Conservation (phyloP, 2,797 vertebrate genomes). For the Lepus townsendii region DNA sequence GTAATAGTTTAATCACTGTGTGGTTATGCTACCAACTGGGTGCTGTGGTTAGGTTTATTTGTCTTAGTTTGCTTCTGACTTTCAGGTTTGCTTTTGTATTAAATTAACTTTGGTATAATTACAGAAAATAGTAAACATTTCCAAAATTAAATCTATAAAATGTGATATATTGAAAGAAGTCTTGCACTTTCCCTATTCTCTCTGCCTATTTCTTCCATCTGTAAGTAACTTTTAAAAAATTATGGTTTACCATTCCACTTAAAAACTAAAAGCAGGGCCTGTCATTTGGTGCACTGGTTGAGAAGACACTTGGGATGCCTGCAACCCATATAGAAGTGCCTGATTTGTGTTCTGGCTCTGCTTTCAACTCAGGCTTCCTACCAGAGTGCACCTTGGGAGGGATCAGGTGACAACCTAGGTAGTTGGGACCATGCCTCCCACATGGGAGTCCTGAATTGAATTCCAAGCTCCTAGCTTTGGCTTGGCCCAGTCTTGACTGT, state of each 20-base stretch:
- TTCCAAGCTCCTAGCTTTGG: no score
- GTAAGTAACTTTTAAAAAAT: background rate
- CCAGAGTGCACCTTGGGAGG: no score
- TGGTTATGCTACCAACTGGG: slow-evolving; percentile 22
- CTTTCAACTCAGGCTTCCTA: no score
- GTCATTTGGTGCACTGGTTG: no score
- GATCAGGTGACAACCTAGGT: no score
- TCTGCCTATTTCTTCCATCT: background rate
- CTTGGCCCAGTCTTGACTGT: no score
- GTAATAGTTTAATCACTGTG: slow-evolving; percentile 1
- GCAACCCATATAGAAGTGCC: no score
- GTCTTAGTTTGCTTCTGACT: slow-evolving; percentile 50
- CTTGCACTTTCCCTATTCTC: background rate
- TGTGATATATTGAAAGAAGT: background rate
- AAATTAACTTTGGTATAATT: slow-evolving; percentile 39
- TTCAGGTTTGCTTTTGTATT: slow-evolving; percentile 25
- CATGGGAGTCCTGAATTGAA: no score
- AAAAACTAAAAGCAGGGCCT: background rate
- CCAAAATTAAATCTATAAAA: slow-evolving; percentile 27
- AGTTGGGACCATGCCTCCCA: no score
- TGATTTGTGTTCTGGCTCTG: no score
- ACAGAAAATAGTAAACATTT: slow-evolving; percentile 1
- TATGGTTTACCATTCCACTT: slow-evolving; percentile 10
- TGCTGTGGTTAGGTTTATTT: slow-evolving; percentile 11
- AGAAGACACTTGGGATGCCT: no score